Base-by-base conservation (phyloP, 2,113 vertebrate genomes). In the Phalacrocorax carbo region DNA sequence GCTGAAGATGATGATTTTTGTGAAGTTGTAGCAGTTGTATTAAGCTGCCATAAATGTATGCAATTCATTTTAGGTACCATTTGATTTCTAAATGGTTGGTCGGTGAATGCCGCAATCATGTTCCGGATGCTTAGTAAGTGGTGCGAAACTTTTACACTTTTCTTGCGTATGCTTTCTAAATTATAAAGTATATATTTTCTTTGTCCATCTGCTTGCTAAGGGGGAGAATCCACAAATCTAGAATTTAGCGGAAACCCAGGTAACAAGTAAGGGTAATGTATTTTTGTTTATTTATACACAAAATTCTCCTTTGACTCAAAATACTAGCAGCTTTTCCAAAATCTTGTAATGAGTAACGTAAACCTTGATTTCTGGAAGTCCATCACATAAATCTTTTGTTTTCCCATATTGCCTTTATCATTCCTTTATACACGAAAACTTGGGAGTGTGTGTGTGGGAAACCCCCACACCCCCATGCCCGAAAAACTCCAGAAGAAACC, bases 401-500 rank as follows among this genome's bases (percentile, higher is more conserved):
- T 88, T 11, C 32, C 34, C 2, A 0, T 71, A 25, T 34, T 66
- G 27, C 8, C 27, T 58, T 30, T 78, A 1, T 40, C 2, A 12
- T 69, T 55, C 40, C 11, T 60, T 65, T 66, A 22, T 54, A 13
- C 7, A n/a, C 10, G 12, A 25, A 26, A 68, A n/a, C 3, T 48
- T 48, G 8, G 14, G 9, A 18, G 11, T 20, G 11, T 13, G 15
- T 11, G 10, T 4, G 10, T 22, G 7, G 2, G 4, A 40, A n/a
- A 10, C 0, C 1, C 6, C 15, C 2, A 3, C 12, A 52, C 21
- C 13, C 6, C 36, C 27, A 27, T 25, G 55, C 8, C 10, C 49
- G 26, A 78, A 42, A 78, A 54, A 14, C 27, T 62, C 7, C 10
- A 19, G 21, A 68, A 76, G 64, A 66, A 51, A 10, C 14, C 29